Percentiles rank a stretch among this genome's conserved stretches.
Evolutionary conservation across 2,888 invertebrate species (phyloP).

Genomic region (Cheiracanthium punctorium): DNA sequence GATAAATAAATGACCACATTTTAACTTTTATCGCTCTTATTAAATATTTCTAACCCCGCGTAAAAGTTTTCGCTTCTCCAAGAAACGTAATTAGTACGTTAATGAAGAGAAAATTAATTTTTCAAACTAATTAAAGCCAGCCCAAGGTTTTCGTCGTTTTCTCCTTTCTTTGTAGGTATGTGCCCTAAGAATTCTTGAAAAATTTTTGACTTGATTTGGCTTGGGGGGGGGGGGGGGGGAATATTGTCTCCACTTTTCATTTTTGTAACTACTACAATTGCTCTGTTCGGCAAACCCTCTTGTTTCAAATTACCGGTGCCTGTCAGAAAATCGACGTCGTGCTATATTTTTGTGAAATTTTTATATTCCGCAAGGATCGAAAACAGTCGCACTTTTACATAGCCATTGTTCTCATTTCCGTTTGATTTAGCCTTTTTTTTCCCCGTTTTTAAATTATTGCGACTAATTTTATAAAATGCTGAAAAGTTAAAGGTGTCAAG

Average conservation of each 20-base stretch:
- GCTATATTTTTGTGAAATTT: no score
- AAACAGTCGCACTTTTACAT: neutral
- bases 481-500: no score
- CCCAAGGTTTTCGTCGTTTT: conserved; percentile 58
- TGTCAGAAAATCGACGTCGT: neutral
- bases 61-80: conserved; percentile 61
- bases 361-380: no score
- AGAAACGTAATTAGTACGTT: conserved; percentile 67
- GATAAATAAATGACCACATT: conserved; percentile 70
- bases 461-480: no score
- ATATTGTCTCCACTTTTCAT: neutral
- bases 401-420: no score
- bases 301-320: neutral
- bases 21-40: conserved; percentile 70
- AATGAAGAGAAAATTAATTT: conserved; percentile 69
- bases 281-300: neutral
- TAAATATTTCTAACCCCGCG: conserved; percentile 67
- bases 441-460: no score
- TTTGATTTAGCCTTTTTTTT: no score
- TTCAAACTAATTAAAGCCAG: conserved; percentile 67
- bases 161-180: conserved; percentile 29
- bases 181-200: neutral
- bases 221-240: neutral
- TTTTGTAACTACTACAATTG: no score
- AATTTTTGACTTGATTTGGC: neutral